Base-by-base conservation (phyloP, 1,140 invertebrate genomes). In the Atta colombica region DNA sequence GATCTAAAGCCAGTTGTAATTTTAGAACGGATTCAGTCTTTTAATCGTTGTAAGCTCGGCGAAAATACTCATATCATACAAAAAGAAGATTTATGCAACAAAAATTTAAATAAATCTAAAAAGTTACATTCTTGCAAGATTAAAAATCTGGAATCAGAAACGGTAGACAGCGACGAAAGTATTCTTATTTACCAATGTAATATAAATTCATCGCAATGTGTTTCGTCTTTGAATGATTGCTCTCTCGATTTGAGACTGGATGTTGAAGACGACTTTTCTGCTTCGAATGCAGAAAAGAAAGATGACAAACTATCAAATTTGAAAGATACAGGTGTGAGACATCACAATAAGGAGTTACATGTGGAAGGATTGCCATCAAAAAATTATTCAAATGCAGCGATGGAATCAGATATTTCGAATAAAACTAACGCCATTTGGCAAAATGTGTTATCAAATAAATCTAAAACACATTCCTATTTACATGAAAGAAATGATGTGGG, bases 131-230 rank as follows among this genome's bases (percentile, higher is more conserved):
- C 39, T 85, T 0, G 4, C 0, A 2, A 71, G 7, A 6, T 71
- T 12, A 68, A 71, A 53, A 75, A 85, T 31, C 7, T 80, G 4
- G 49, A 65, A 21, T 25, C 3, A 25, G 16, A 49, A 60, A 72
- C 53, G 18, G 49, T 14, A 21, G 74, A 77, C 45, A 92, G 91
- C 14, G 82, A 92, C 25, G 45, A 72, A 18, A 92, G 87, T 69
- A 81, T 92, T 74, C 28, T 92, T 12, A 86, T 93, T 28, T 88
- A 3, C 28, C 7, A 89, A 53, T 89, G 89, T 87, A 74, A 5
- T 35, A 35, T 0, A 6, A 35, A 35, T 12, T 5, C 14, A 25
- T 60, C 58, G n/a, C 25, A 25, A 8, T 2, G 10, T 25, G 8
- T 1, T 14, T 31, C 18, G 28, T 61, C 55, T 53, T 72, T 28